Base-by-base conservation (phyloP, 2,113 vertebrate genomes). In the Petaurus breviceps region DNA sequence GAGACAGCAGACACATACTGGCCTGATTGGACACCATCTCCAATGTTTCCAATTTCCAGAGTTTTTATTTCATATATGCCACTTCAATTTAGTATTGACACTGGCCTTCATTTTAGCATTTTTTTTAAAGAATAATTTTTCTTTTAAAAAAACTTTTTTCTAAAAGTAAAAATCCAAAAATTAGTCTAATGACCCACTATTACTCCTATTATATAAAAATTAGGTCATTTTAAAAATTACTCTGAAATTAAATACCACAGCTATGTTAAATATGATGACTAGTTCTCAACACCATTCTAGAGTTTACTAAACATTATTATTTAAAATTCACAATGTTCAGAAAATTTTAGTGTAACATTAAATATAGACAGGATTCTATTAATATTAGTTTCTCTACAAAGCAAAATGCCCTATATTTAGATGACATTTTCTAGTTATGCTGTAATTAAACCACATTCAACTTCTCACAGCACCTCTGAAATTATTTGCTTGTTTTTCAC, bases 251-350 rank as follows among this genome's bases (percentile, higher is more conserved):
- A 90, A 47, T 26, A 26, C 12, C 24, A 90, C 25, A 90, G 26
- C 26, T 47, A 24, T 50, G 37, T 53, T 92, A 50, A 11, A 0
- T 90, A 92, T 96, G 97, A 98, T 97, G 97, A 98, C 96, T 97
- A 97, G 22, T 54, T 97, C 96, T 97, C 84, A 96, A 97, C 97
- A 84, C 95, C 92, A 77, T 46, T 53, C 96, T 96, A 91, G 93
- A 95, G 94, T 97, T 94, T 94, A 98, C 97, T 97, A 98, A 96
- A 91, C 52, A 55, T 96, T 96, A 77, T 95, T 90, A 90, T 52
- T 95, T 95, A 95, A 95, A 96, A 90, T 51, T 57, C 95, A 96
- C 55, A 43, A 47, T 31, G 50, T 96, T 57, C 47, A 12, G 3
- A 94, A 90, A 93, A 92, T 89, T 91, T 92, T 92, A 96, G 96